Base-by-base conservation (phyloP, 1,140 invertebrate genomes). In the Pantala flavescens region DNA sequence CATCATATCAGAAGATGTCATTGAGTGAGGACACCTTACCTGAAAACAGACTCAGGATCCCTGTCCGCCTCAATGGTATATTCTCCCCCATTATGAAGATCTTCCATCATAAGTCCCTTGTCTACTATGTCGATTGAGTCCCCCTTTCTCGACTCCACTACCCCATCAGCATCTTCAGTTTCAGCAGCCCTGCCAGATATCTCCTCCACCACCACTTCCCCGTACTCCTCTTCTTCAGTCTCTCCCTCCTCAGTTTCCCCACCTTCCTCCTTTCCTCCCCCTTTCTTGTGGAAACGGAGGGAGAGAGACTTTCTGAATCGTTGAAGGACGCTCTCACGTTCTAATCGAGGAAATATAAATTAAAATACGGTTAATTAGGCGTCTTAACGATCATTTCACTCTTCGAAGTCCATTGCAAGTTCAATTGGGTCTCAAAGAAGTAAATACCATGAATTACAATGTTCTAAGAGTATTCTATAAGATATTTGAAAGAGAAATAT, bases 221-320 rank as follows among this genome's bases (percentile, higher is more conserved):
- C 23, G 24, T 72, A 24, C 63, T 70, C 81, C 73, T 83, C 79
- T 24, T 85, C 84, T 55, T 63, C 73, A 5, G 80, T 80, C 70
- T 81, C 83, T 28, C 79, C 81, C 70, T 75, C 78, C 75, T 43
- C 73, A 16, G n/a, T 16, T 73, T 83, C 79, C 79, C 82, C 82
- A 77, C 83, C 82, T 76, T 85, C 82, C 78, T 85, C 85, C 77
- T 82, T 84, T 42, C 82, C 82, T 36, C 76, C 77, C 79, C 81
- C 81, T 76, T 84, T 84, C 76, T 87, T 87, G 77, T 88, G 82
- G 78, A 89, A 88, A 74, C 86, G 84, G 72, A 88, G 77, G 24
- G 88, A 89, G 77, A 91, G 88, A 76, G 88, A 90, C 78, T 90
- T 90, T 28, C 88, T 84, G 79, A 91, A 90, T 81, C 90, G 90